These are phyloP conservation scores for Anguilla anguilla DNA, from an alignment of 2,797 vertebrate species.

Conservation along the genomic window DNA sequence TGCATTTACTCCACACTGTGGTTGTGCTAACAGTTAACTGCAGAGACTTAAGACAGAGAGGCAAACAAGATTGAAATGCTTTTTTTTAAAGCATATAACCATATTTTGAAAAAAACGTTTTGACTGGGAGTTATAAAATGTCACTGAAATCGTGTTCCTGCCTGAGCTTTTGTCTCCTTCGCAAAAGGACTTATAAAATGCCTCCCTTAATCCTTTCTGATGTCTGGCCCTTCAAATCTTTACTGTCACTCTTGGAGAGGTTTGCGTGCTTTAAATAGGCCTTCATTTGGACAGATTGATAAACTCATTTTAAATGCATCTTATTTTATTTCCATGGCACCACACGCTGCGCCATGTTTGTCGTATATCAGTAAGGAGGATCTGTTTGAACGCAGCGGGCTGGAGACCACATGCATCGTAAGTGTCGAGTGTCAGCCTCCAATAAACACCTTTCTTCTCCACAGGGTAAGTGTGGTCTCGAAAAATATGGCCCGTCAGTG, in stretches of 20 bases:
- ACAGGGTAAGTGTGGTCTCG: background rate
- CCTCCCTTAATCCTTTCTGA: slow-evolving; percentile 46
- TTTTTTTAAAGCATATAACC: background rate
- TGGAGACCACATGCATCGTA: background rate
- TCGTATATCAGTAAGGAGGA: background rate
- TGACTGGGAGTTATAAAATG: background rate
- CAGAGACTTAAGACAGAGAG: background rate
- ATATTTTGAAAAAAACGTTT: background rate
- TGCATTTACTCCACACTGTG: background rate
- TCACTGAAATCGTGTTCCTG: background rate
- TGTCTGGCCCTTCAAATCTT: slow-evolving; percentile 20
- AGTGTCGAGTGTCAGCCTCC: background rate
- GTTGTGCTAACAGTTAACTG: background rate
- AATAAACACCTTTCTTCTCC: too few relatives aligned
- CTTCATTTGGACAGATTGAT: background rate
- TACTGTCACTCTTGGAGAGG: slow-evolving; percentile 13
- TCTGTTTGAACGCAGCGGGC: background rate
- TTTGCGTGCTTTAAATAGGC: slow-evolving; percentile 6
- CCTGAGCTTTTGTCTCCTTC: slow-evolving; percentile 34
- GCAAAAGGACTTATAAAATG: slow-evolving; percentile 36
- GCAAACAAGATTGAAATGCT: background rate
- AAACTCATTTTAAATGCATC: background rate
- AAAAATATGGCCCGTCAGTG: background rate
- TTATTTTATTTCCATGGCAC: background rate
- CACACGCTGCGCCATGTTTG: background rate